These are phyloP conservation scores for Aplocera efformata DNA, from an alignment of 2,888 invertebrate species.

Conservation along the genomic window DNA sequence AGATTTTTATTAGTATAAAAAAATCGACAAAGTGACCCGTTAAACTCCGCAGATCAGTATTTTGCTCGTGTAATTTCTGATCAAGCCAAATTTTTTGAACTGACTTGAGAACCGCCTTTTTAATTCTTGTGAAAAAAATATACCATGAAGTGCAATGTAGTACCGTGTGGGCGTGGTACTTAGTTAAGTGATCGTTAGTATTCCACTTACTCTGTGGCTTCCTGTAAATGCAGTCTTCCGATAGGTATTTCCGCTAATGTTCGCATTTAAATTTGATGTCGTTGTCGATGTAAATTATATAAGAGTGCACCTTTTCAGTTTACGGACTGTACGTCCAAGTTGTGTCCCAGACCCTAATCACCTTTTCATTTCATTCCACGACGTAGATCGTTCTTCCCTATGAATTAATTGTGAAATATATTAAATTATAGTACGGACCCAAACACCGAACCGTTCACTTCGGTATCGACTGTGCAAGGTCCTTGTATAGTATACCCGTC, in stretches of 20 bases:
- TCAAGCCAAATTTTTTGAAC: conserved; percentile 77
- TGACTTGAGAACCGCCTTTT: conserved; percentile 73
- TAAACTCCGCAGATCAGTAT: conserved; percentile 70
- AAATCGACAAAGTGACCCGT: conserved; percentile 46
- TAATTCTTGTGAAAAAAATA: conserved; percentile 64
- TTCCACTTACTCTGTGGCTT: conserved; percentile 74
- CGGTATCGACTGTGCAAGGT: conserved; percentile 52
- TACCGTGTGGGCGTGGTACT: conserved; percentile 62
- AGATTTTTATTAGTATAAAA: conserved; percentile 54
- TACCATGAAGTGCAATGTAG: conserved; percentile 68
- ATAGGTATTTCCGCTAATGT: conserved; percentile 74
- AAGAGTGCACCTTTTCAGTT: conserved; percentile 31
- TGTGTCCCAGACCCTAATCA: conserved; percentile 28
- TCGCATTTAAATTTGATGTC: conserved; percentile 72
- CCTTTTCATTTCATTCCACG: conserved; percentile 50
- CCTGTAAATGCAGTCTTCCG: conserved; percentile 79
- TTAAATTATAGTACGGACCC: conserved; percentile 37
- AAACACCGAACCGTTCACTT: conserved; percentile 35
- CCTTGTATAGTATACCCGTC: conserved; percentile 52
- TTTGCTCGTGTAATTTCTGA: conserved; percentile 57
- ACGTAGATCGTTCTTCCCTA: conserved; percentile 52
- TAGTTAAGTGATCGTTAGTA: conserved; percentile 74
- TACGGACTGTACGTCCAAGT: conserved; percentile 29
- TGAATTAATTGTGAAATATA: conserved; percentile 41
- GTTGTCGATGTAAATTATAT: conserved; percentile 42